These are phyloP conservation scores for Eulemur coronatus DNA, from an alignment of 2,797 vertebrate species.

Conservation along the genomic window DNA sequence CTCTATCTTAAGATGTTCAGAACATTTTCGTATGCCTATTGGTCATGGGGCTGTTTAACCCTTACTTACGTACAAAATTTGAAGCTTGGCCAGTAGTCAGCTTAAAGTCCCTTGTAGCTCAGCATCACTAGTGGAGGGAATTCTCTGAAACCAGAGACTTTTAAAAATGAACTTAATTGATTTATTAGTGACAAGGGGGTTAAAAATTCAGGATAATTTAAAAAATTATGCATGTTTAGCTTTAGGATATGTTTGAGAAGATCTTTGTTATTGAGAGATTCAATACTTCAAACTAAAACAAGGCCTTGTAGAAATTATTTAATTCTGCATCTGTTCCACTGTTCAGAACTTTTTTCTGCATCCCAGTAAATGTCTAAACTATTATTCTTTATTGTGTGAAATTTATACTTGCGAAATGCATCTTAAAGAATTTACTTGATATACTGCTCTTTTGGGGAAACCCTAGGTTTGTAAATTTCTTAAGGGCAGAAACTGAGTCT, in stretches of 20 bases:
- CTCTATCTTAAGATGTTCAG: background rate
- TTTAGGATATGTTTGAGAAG: conserved; percentile 34
- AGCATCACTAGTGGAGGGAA: background rate
- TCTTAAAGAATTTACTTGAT: background rate
- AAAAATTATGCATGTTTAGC: background rate
- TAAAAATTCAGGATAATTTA: background rate
- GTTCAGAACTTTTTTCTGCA: background rate
- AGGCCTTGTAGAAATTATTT: background rate
- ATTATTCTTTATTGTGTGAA: background rate
- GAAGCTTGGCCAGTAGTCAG: background rate
- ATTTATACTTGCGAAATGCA: background rate
- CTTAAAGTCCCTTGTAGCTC: background rate
- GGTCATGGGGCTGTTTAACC: background rate
- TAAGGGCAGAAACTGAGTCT: background rate
- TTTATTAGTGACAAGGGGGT: background rate
- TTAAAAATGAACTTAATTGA: background rate
- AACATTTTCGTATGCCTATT: background rate
- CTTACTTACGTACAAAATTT: conserved; percentile 1
- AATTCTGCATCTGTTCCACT: background rate
- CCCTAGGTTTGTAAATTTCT: background rate
- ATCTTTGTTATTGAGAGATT: background rate
- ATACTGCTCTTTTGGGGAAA: background rate
- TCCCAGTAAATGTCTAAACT: background rate
- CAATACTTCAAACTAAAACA: background rate
- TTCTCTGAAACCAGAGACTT: background rate